phyloP scores from a whole-genome alignment of 2,888 invertebrate species.

The Synanthedon andrenaeformis region DNA sequence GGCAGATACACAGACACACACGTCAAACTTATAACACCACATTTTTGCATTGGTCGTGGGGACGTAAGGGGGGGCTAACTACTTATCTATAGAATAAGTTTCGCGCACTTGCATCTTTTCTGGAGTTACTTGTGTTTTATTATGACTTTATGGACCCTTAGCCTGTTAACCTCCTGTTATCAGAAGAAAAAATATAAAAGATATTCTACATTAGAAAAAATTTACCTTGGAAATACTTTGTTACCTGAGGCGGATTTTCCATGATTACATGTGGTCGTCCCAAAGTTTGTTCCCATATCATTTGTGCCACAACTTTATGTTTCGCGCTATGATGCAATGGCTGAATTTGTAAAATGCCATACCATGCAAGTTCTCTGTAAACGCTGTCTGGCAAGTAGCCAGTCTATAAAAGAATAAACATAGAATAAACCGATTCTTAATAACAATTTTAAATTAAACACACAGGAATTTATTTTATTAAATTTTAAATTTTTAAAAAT shows the following conservation, averaged over 20 bases:
- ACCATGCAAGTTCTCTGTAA: conserved; percentile 62
- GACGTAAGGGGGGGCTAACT: no score
- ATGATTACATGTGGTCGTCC: conserved; percentile 58
- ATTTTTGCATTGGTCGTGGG: no score
- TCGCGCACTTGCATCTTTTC: no score
- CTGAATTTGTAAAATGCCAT: conserved; percentile 57
- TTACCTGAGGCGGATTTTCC: conserved; percentile 58
- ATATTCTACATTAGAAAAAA: no score
- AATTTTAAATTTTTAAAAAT: conserved; percentile 11
- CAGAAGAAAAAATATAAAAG: no score
- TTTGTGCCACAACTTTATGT: conserved; percentile 51
- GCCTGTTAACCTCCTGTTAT: no score
- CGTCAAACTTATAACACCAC: no score
- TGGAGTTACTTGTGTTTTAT: no score
- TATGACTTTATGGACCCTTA: no score
- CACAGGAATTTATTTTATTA: neutral
- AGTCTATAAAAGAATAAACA: conserved; percentile 26
- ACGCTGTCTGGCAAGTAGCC: conserved; percentile 61
- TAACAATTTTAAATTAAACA: neutral
- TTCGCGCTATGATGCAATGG: conserved; percentile 57
- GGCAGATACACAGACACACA: no score
- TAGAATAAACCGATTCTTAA: neutral
- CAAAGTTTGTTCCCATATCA: conserved; percentile 63
- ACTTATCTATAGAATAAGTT: no score
- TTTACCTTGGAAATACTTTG: neutral